Percentiles rank a stretch among this genome's conserved stretches.
These are phyloP conservation scores for Phyllostomus discolor DNA, from an alignment of 2,113 vertebrate genomes.

Conservation along the genomic window DNA sequence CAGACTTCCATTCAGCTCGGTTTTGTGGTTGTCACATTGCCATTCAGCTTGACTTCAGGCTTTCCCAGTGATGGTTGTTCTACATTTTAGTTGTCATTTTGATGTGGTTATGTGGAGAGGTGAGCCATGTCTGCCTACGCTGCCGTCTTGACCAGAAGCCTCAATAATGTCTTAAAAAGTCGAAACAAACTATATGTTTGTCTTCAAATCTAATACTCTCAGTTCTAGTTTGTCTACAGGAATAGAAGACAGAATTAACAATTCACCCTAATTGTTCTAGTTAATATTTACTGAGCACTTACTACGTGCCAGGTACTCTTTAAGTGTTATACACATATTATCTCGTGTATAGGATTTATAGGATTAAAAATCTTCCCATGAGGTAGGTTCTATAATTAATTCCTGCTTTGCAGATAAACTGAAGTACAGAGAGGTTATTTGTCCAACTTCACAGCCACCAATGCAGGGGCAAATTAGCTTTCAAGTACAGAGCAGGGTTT, in stretches of 20 bases:
- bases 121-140: too few species aligned
- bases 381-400: not conserved
- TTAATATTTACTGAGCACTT: not conserved
- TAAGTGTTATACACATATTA: not conserved
- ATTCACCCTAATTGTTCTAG: not conserved
- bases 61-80: too few species aligned
- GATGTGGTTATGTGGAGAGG: too few species aligned
- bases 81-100: too few species aligned
- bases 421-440: not conserved
- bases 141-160: too few species aligned
- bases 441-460: not conserved
- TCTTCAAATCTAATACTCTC: not conserved
- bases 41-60: too few species aligned
- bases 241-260: not conserved
- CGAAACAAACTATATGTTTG: not conserved
- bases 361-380: not conserved
- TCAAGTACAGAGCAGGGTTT: not conserved
- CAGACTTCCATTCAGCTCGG: too few species aligned
- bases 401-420: not conserved
- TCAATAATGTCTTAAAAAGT: not conserved
- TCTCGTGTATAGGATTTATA: not conserved
- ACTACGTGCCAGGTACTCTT: not conserved
- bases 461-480: not conserved
- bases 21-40: too few species aligned
- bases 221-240: not conserved